These are phyloP conservation scores for Celastrina argiolus DNA, from an alignment of 2,888 invertebrate genomes.

Conservation along the genomic window DNA sequence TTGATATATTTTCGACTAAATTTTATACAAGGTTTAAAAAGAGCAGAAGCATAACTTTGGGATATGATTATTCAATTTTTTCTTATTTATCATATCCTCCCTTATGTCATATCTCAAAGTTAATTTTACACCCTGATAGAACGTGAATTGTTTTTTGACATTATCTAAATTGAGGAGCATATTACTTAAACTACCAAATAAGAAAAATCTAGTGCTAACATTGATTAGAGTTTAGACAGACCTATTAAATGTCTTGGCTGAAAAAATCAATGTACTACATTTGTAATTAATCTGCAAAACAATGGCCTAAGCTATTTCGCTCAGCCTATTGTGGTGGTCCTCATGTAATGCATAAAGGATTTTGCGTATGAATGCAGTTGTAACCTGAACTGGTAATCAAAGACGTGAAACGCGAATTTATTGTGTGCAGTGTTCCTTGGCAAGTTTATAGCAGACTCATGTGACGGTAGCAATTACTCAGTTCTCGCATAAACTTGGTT, in stretches of 20 bases:
- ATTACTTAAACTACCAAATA: too few species aligned
- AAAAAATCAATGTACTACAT: background rate
- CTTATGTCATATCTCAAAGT: too few species aligned
- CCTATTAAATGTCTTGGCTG: background rate
- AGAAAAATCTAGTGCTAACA: too few species aligned
- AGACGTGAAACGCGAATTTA: slow-evolving; percentile 72
- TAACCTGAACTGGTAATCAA: slow-evolving; percentile 74
- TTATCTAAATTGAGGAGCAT: too few species aligned
- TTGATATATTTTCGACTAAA: background rate
- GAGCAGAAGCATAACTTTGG: too few species aligned
- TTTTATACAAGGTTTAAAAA: background rate
- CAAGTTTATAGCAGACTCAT: slow-evolving; percentile 70
- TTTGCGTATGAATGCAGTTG: slow-evolving; percentile 51
- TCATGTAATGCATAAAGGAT: slow-evolving; percentile 40
- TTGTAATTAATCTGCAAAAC: background rate
- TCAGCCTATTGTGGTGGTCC: slow-evolving; percentile 54
- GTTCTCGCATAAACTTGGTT: slow-evolving; percentile 51
- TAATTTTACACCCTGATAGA: too few species aligned
- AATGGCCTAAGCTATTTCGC: background rate
- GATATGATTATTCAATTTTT: too few species aligned
- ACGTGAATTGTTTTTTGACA: too few species aligned
- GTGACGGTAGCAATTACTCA: slow-evolving; percentile 72
- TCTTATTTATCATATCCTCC: too few species aligned
- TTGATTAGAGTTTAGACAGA: too few species aligned
- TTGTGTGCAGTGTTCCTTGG: slow-evolving; percentile 68